These are phyloP conservation scores for Leptobrachium leishanense DNA, from an alignment of 2,113 vertebrate genomes.

Conservation along the genomic window DNA sequence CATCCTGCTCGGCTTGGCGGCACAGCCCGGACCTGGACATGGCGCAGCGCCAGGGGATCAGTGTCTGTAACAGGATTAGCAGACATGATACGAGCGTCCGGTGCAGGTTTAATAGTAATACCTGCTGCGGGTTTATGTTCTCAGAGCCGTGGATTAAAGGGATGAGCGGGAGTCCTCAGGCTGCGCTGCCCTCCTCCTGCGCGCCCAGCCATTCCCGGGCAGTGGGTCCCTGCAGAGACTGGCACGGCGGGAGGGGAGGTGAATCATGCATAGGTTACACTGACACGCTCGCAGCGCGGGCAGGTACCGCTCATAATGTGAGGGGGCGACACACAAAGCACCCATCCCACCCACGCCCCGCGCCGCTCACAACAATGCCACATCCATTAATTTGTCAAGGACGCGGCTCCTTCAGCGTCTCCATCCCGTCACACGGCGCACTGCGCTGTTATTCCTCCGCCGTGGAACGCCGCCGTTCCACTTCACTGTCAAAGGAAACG, in stretches of 20 bases:
- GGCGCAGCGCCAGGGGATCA: not conserved
- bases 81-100: not conserved
- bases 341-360: not conserved
- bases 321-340: not conserved
- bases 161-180: not conserved
- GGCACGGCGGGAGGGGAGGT: not conserved
- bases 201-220: not conserved
- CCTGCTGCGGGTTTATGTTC: slow-evolving; percentile 23
- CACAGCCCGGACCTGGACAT: not conserved
- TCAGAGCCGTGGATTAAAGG: slow-evolving; percentile 21
- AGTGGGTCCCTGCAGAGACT: not conserved
- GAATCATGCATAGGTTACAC: not conserved
- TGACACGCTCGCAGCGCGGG: not conserved
- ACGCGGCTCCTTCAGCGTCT: not conserved
- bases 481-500: no score
- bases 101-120: slow-evolving; percentile 32
- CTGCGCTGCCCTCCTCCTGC: not conserved
- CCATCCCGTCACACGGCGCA: not conserved
- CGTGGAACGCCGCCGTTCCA: no score
- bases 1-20: no score
- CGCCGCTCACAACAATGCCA: not conserved
- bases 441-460: no score
- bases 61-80: slow-evolving; percentile 34
- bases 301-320: not conserved
- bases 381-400: not conserved